These are phyloP conservation scores for Scotopteryx bipunctaria DNA, from an alignment of 2,888 invertebrate species.

Conservation along the genomic window DNA sequence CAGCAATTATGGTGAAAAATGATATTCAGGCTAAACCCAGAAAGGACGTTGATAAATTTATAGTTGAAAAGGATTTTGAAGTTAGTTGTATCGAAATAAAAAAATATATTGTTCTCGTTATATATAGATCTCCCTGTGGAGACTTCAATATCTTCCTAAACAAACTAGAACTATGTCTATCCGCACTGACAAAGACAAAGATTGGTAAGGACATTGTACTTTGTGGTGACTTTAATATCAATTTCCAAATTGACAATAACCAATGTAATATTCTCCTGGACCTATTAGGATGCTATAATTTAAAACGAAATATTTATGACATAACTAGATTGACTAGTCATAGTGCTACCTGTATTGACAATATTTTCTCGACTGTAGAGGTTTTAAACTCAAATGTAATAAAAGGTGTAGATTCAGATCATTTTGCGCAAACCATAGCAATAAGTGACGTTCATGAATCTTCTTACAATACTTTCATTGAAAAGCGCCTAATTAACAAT, in stretches of 20 bases:
- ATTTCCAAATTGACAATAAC: no score
- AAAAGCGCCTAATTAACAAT: not conserved
- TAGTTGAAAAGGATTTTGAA: constrained; percentile 1
- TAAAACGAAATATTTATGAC: not conserved
- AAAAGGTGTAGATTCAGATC: not conserved
- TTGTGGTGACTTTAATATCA: constrained; percentile 1
- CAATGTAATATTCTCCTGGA: not conserved
- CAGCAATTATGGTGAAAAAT: not conserved
- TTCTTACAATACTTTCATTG: not conserved
- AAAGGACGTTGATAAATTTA: not conserved
- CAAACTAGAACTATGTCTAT: not conserved
- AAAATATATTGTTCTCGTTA: not conserved
- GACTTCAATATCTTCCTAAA: not conserved
- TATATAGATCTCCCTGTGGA: not conserved
- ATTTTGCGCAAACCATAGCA: not conserved
- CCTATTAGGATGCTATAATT: not conserved
- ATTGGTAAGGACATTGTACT: not conserved
- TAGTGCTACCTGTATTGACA: not conserved
- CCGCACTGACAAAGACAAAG: not conserved
- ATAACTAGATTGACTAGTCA: not conserved
- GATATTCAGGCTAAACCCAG: not conserved
- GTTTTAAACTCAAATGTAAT: not conserved
- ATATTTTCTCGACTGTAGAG: not conserved
- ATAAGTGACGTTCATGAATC: not conserved
- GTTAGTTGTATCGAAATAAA: constrained; percentile 1